Percentiles rank a stretch among this genome's conserved stretches.
phyloP scores from a whole-genome alignment of 2,113 vertebrate genomes.

The Ornithorhynchus anatinus region DNA sequence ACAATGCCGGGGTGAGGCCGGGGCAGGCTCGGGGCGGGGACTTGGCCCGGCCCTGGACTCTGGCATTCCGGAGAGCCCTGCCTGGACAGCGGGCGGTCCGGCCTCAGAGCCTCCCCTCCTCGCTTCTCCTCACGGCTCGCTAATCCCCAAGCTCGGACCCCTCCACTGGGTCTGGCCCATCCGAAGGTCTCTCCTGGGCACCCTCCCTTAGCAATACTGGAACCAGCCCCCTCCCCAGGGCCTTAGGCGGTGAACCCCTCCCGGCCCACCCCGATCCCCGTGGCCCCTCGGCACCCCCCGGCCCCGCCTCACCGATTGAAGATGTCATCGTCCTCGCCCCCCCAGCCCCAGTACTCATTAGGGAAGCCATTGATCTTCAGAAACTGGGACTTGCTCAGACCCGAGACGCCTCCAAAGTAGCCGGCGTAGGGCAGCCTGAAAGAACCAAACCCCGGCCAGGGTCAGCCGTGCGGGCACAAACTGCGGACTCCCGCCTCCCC shows the following conservation, averaged over 20 bases:
- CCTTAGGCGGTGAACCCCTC: not conserved
- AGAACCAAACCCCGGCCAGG: not conserved
- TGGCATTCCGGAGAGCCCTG: not conserved
- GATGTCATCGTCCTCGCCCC: conserved; percentile 98
- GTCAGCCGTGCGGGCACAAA: not conserved
- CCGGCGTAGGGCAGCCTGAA: conserved; percentile 92
- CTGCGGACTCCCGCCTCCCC: too few species aligned
- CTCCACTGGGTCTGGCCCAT: not conserved
- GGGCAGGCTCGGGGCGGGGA: too few species aligned
- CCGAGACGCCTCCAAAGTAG: conserved; percentile 97
- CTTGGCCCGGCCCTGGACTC: not conserved
- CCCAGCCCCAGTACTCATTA: conserved; percentile 99
- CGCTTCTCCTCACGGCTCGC: not conserved
- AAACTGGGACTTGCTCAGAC: conserved; percentile 96
- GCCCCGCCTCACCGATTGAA: conserved; percentile 89
- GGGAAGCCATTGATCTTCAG: conserved; percentile 99
- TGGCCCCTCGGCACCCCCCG: not conserved
- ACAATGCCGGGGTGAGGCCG: too few species aligned
- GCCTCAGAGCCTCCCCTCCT: not conserved
- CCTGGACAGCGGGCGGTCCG: not conserved
- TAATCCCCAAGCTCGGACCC: too few species aligned
- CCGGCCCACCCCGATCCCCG: not conserved
- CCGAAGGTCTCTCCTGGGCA: not conserved
- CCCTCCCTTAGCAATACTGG: too few species aligned
- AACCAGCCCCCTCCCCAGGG: not conserved